phyloP scores from a whole-genome alignment of 2,797 vertebrate species.

The Pseudomugil gertrudae region DNA sequence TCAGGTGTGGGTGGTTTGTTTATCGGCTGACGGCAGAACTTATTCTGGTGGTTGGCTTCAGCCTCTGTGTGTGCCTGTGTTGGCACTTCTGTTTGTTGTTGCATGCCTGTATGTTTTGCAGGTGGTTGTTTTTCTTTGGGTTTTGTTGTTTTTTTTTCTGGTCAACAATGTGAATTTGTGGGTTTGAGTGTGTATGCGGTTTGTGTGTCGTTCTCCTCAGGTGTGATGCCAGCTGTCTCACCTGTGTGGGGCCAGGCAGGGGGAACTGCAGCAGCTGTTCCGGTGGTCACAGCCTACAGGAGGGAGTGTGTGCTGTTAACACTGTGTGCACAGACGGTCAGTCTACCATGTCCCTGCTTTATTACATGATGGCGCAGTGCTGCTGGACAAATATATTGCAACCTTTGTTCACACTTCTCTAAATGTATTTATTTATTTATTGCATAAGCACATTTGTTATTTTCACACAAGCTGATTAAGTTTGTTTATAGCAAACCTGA shows the following conservation, averaged over 20 bases:
- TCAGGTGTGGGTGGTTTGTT: constrained; percentile 76
- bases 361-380: constrained; percentile 18
- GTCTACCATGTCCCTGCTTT: constrained; percentile 62
- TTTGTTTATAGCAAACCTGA: not conserved
- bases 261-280: constrained; percentile 92
- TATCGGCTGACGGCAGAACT: constrained; percentile 74
- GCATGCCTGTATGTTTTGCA: constrained; percentile 11
- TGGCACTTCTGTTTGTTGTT: constrained; percentile 35
- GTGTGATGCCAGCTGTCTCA: constrained; percentile 92
- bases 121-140: constrained; percentile 3
- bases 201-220: constrained; percentile 72
- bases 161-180: constrained; percentile 5
- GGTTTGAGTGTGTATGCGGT: constrained; percentile 31
- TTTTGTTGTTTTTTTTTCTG: not conserved
- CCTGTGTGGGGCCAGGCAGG: constrained; percentile 87
- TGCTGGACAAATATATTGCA: constrained; percentile 14
- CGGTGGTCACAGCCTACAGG: constrained; percentile 87
- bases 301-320: constrained; percentile 87
- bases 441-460: not conserved
- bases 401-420: not conserved
- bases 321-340: constrained; percentile 92
- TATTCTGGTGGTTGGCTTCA: constrained; percentile 56
- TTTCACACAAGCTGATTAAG: not conserved
- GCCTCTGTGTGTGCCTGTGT: constrained; percentile 33
- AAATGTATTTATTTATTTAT: not conserved